Evolutionary conservation across 2,797 vertebrate genomes (phyloP).

Genomic region (Menidia menidia): DNA sequence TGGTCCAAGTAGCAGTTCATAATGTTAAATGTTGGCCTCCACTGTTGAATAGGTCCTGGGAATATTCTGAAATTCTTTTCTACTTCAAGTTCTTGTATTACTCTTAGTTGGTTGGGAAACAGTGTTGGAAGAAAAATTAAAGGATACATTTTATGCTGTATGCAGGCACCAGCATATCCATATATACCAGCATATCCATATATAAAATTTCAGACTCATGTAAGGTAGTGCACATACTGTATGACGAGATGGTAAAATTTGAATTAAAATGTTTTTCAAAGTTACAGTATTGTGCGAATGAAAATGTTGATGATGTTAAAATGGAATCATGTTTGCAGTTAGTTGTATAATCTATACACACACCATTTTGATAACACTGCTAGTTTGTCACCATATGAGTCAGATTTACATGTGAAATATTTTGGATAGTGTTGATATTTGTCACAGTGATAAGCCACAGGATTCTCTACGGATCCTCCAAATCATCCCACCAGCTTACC

Average conservation of each 20-base stretch:
- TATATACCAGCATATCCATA: too few species aligned
- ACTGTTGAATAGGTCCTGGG: constrained; percentile 56
- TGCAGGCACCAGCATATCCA: background rate
- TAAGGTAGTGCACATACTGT: background rate
- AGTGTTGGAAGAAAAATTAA: background rate
- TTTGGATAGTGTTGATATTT: constrained; percentile 4
- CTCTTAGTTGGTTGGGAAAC: constrained; percentile 11
- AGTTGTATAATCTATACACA: background rate
- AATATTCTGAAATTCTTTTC: constrained; percentile 35
- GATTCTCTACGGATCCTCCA: constrained; percentile 25
- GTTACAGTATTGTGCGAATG: background rate
- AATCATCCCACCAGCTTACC: constrained; percentile 42
- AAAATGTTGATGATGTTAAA: background rate
- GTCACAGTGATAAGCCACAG: constrained; percentile 10
- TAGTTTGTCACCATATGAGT: constrained; percentile 7
- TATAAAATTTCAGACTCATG: too few species aligned
- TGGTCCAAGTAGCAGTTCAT: constrained; percentile 24
- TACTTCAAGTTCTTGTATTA: constrained; percentile 22
- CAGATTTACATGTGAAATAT: background rate
- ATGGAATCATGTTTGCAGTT: background rate
- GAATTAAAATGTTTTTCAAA: background rate
- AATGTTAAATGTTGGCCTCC: constrained; percentile 19
- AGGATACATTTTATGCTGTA: background rate
- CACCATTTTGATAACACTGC: constrained; percentile 1
- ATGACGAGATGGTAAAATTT: background rate